Evolutionary conservation across 2,797 vertebrate species (phyloP), one percentile per base, ranked within the genome.

Genomic region (Hoplostethus atlanticus): DNA sequence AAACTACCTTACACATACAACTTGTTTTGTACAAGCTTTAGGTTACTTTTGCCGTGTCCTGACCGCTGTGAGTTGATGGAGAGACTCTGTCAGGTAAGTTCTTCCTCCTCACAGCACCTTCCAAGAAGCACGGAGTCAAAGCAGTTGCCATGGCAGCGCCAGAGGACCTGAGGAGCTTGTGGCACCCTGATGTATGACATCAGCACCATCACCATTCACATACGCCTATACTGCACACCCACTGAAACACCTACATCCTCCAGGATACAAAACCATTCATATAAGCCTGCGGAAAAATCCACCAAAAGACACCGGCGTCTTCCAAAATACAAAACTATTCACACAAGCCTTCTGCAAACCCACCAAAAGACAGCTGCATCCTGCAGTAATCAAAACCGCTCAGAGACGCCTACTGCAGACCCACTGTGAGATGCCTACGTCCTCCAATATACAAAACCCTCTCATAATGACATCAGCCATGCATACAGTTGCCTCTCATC

Each of bases 131-230:
- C 52, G 68, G 77, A 90, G 70, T 64, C 84, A 81, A 79, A 81
- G 82, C 83, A 79, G 91, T 93, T 93, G 88, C 92, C 91, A 93
- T 92, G 91, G 91, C 68, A 93, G 87, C 91, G 84, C 68, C 28
- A 68, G 64, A 87, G 79, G 80, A 89, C 78, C 25, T 42, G 69
- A 75, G 87, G 85, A 59, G 15, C 76, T 64, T 0, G 38, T 68
- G 75, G 80, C 67, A 69, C 63, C 63, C 64, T 85, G 77, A 85
- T 64, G 79, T 80, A 72, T 66, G 77, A 84, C 84, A 77, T 60
- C 50, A 59, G 66, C 82, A 80, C 60, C 15, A 16, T 76, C 76
- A 73, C 67, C 31, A 31, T 57, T 84, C 76, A 71, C 76, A 76
- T 80, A 68, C 84, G 76, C 79, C 79, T 71, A 28, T 28, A 79